Evolutionary conservation across 2,797 vertebrate genomes (phyloP).

Genomic region (Semotilus atromaculatus): DNA sequence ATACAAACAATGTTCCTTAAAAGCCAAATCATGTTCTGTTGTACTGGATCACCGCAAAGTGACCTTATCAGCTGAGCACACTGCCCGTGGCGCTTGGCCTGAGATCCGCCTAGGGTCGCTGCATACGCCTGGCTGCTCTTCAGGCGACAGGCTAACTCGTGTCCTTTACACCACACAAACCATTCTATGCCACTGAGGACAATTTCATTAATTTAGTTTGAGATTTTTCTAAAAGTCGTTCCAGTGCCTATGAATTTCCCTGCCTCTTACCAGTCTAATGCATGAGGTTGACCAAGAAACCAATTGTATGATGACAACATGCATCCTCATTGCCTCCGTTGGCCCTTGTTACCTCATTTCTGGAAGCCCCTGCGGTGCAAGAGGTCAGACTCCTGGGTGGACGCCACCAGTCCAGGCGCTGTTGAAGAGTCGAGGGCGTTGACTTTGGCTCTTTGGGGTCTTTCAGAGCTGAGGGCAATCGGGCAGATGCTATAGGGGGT

Average conservation of each 20-base stretch:
- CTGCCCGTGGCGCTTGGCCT: slow-evolving; percentile 36
- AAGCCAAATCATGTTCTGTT: slow-evolving; percentile 53
- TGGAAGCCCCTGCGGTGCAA: slow-evolving; percentile 35
- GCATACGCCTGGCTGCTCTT: slow-evolving; percentile 42
- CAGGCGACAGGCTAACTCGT: slow-evolving; percentile 44
- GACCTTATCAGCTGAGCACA: slow-evolving; percentile 54
- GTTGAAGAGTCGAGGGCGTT: slow-evolving; percentile 2
- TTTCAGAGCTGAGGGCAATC: slow-evolving; percentile 38
- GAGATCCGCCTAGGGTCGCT: slow-evolving; percentile 30
- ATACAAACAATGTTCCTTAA: slow-evolving; percentile 31
- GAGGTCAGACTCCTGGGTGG: slow-evolving; percentile 39
- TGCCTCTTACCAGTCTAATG: slow-evolving; percentile 16
- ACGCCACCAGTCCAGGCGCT: slow-evolving; percentile 3
- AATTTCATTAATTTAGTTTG: slow-evolving; percentile 23
- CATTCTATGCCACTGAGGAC: slow-evolving; percentile 42
- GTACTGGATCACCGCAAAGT: slow-evolving; percentile 38
- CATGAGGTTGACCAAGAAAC: not conserved
- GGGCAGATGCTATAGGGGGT: slow-evolving; percentile 31
- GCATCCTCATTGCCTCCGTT: slow-evolving; percentile 8
- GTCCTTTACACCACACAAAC: slow-evolving; percentile 47
- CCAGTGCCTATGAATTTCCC: not conserved
- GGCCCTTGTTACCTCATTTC: slow-evolving; percentile 36
- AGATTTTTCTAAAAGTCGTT: not conserved
- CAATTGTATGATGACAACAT: slow-evolving; percentile 14
- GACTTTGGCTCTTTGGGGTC: slow-evolving; percentile 41